phyloP scores from a whole-genome alignment of 2,888 invertebrate genomes.

The Ceraclea dissimilis region DNA sequence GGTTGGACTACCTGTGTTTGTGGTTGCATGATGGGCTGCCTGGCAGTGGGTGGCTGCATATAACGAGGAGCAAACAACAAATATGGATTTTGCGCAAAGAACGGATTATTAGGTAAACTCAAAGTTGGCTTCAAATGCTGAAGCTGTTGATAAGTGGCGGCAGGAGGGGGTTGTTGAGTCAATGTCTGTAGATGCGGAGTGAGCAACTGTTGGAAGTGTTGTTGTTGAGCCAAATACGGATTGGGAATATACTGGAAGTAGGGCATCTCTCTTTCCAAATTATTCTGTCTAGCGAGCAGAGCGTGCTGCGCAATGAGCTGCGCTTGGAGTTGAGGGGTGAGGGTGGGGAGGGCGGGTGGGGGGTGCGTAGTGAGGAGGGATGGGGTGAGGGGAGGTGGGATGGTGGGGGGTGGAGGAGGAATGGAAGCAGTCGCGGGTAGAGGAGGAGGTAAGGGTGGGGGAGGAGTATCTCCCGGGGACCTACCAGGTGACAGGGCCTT shows the following conservation, averaged over 20 bases:
- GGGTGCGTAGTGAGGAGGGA: conserved; percentile 34
- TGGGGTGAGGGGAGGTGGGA: conserved; percentile 40
- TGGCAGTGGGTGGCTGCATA: conserved; percentile 10
- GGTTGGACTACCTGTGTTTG: conserved; percentile 7
- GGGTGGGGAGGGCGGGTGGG: conserved; percentile 29
- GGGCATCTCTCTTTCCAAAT: not conserved
- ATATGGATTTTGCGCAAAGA: conserved; percentile 15
- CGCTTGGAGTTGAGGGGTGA: conserved; percentile 30
- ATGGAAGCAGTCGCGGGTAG: conserved; percentile 13
- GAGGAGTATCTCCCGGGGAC: conserved; percentile 36
- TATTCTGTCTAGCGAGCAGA: conserved; percentile 32
- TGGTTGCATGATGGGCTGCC: conserved; percentile 16
- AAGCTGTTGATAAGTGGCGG: conserved; percentile 29
- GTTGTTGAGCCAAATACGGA: conserved; percentile 26
- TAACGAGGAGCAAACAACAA: conserved; percentile 12
- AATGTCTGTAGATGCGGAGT: conserved; percentile 29
- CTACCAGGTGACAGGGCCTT: conserved; percentile 38
- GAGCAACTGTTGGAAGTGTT: conserved; percentile 14
- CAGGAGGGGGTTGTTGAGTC: conserved; percentile 25
- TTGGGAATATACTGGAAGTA: conserved; percentile 26
- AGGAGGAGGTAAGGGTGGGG: conserved; percentile 26
- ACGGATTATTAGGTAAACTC: conserved; percentile 9
- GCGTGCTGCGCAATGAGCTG: conserved; percentile 63
- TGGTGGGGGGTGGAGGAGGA: conserved; percentile 32
- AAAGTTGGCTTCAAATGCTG: conserved; percentile 27